Percentiles rank a stretch among this genome's conserved stretches.
These are phyloP conservation scores for Lateolabrax maculatus DNA, from an alignment of 2,797 vertebrate genomes.

Conservation along the genomic window DNA sequence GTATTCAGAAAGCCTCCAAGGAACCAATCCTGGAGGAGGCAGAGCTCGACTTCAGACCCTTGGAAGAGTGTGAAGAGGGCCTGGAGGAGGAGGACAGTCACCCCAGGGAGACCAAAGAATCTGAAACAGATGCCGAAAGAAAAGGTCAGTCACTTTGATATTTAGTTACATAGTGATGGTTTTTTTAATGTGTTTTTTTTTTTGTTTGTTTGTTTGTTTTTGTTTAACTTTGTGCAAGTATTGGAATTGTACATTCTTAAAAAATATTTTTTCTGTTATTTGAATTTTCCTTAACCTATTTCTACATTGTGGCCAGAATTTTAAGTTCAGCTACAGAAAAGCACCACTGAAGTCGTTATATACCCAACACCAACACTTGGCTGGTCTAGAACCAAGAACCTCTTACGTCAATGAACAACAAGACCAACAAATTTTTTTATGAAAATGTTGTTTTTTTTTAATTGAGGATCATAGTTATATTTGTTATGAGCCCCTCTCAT, in stretches of 20 bases:
- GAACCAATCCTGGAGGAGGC: slow-evolving; percentile 97
- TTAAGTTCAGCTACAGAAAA: neutral
- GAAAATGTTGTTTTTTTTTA: too few species aligned
- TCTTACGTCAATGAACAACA: too few species aligned
- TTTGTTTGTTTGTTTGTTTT: neutral
- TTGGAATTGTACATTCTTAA: neutral
- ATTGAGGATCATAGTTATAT: too few species aligned
- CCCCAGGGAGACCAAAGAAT: slow-evolving; percentile 93
- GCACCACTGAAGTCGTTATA: neutral
- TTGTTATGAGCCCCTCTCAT: neutral
- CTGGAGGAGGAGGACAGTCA: slow-evolving; percentile 91
- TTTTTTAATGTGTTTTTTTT: neutral
- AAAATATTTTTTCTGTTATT: neutral
- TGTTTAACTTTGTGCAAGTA: neutral
- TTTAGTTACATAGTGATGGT: neutral
- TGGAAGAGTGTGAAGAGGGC: slow-evolving; percentile 90
- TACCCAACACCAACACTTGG: too few species aligned
- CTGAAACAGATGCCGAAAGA: slow-evolving; percentile 84
- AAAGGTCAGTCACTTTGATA: slow-evolving; percentile 64
- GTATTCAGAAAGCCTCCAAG: slow-evolving; percentile 93
- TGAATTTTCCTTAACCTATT: neutral
- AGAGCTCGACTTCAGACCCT: slow-evolving; percentile 95
- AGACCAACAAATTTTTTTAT: too few species aligned
- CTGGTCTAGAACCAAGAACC: too few species aligned
- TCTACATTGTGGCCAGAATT: neutral